Evolutionary conservation across 2,113 vertebrate species (phyloP), one percentile per base, ranked within the genome.

Genomic region (Polypterus senegalus): DNA sequence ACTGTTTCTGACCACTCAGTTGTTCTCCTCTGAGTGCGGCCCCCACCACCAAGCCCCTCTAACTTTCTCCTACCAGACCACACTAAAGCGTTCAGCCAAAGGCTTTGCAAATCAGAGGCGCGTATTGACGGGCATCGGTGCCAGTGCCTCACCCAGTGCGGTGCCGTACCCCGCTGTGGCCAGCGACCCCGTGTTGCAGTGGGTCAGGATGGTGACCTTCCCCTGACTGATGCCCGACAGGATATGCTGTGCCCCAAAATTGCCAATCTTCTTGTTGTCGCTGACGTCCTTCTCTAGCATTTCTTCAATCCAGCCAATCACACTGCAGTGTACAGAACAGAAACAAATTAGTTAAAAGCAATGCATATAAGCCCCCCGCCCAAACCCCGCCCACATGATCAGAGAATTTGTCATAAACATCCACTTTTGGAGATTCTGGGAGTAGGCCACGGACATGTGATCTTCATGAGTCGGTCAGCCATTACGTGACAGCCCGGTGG

Each of bases 151-250:
- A 91, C 90, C 89, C 46, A 93, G 81, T 0, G 92, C 92, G 0
- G 92, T 94, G 54, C 92, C 91, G 0, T 94, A 93, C 76, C 92
- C 92, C 1, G 90, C 88, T 0, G 92, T 93, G 70, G 92, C 91
- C 67, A 94, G 81, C 0, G 89, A 86, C 4, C 92, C 92, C 0
- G 91, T 93, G 81, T 94, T 94, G 76, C 91, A 94, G 79, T 94
- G 92, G 5, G 91, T 94, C 61, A 93, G 83, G 58, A 94, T 82
- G 0, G 80, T 87, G 66, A 92, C 86, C 0, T 83, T 82, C 67
- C 88, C 83, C 8, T 79, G 74, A 0, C 66, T 73, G 4, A 86
- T 83, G 1, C 81, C 84, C 0, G 80, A 86, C 68, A 93, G 78
- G 70, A 93, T 87, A 76, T 91, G 88, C 67, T 74, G 80, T 46